Conservation (phyloP, 2,113 vertebrate genomes). For the Felis chaus region DNA sequence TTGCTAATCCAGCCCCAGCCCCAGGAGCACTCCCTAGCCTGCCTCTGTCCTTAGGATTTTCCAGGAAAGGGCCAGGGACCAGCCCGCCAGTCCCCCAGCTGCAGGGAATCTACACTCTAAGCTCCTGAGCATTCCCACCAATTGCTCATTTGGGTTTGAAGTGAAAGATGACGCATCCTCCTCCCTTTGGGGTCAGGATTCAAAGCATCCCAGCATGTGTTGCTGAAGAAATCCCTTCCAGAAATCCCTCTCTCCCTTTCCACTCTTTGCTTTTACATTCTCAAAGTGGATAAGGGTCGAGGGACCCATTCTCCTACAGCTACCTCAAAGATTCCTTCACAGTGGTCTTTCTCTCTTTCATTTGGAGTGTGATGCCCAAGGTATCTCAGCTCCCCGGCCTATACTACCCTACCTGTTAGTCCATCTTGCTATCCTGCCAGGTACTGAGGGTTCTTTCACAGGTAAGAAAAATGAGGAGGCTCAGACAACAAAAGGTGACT, state of each 20-base stretch:
- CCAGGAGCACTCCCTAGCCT: not conserved
- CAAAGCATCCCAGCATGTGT: not conserved
- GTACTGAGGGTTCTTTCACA: not conserved
- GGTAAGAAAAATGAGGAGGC: not conserved
- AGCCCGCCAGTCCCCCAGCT: not conserved
- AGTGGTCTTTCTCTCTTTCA: not conserved
- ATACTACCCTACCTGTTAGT: not conserved
- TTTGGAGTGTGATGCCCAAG: not conserved
- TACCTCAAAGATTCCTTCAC: not conserved
- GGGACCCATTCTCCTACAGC: not conserved
- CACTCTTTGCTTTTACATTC: not conserved
- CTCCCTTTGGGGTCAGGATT: not conserved
- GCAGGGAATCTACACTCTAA: not conserved
- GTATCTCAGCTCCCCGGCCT: not conserved
- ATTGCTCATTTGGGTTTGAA: not conserved
- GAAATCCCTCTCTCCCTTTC: not conserved
- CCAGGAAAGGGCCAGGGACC: not conserved
- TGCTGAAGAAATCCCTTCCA: not conserved
- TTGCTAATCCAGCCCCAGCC: not conserved
- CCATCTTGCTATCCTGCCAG: not conserved
- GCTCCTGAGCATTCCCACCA: not conserved
- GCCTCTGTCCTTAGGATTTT: not conserved
- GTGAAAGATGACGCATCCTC: not conserved
- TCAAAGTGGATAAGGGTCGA: not conserved
- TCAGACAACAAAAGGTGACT: not conserved